phyloP scores from a whole-genome alignment of 2,888 invertebrate genomes.

The Stictocephala bisonia region DNA sequence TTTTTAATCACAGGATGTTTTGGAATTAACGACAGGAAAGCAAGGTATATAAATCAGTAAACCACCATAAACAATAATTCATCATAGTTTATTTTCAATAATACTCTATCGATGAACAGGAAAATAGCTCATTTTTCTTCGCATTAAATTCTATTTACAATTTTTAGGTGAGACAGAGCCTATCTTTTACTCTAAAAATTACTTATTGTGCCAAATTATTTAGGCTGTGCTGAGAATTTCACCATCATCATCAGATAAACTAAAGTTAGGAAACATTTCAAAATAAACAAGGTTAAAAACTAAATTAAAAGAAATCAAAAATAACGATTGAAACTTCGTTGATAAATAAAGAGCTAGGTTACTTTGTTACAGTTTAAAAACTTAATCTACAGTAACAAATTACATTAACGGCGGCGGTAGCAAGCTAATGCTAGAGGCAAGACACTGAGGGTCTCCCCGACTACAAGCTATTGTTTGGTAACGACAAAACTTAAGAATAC shows the following conservation, averaged over 20 bases:
- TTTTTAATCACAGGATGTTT: no score
- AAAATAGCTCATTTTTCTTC: slow-evolving; percentile 46
- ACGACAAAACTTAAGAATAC: slow-evolving; percentile 35
- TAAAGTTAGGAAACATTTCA: slow-evolving; percentile 16
- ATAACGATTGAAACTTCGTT: neutral
- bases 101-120: slow-evolving; percentile 46
- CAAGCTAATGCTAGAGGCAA: slow-evolving; percentile 21
- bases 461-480: slow-evolving; percentile 39
- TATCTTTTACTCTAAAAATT: slow-evolving; percentile 34
- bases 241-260: slow-evolving; percentile 14
- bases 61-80: slow-evolving; percentile 39
- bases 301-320: slow-evolving; percentile 25
- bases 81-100: slow-evolving; percentile 45
- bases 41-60: no score
- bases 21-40: no score
- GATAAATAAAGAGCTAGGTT: slow-evolving; percentile 23
- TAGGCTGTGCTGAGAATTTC: slow-evolving; percentile 36
- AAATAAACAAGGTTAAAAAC: neutral
- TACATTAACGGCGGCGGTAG: slow-evolving; percentile 17
- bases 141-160: slow-evolving; percentile 42
- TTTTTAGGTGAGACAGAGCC: slow-evolving; percentile 42
- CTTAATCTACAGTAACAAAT: slow-evolving; percentile 11
- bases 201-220: slow-evolving; percentile 39
- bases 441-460: slow-evolving; percentile 24
- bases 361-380: slow-evolving; percentile 30